Percentiles rank a stretch among this genome's conserved stretches.
phyloP scores from a whole-genome alignment of 2,797 vertebrate genomes.

The Cottoperca gobio region DNA sequence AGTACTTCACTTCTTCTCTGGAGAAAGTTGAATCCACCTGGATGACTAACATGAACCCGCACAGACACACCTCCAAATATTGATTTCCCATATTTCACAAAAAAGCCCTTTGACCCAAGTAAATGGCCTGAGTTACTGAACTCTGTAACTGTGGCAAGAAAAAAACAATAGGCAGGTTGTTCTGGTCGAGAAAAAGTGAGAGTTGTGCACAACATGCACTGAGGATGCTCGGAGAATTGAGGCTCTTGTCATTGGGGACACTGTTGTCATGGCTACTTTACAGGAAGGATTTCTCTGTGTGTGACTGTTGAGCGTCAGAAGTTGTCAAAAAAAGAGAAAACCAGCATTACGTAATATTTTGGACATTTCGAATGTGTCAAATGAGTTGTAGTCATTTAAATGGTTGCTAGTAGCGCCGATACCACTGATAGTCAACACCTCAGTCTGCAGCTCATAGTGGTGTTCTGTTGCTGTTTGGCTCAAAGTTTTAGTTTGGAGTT shows the following conservation, averaged over 20 bases:
- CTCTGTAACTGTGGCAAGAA: conserved; percentile 23
- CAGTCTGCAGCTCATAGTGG: neutral
- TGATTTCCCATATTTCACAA: conserved; percentile 49
- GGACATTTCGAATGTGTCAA: neutral
- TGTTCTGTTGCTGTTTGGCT: neutral
- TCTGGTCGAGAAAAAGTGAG: conserved; percentile 13
- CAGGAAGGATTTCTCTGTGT: conserved; percentile 12
- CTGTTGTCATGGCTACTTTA: conserved; percentile 25
- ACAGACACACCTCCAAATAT: conserved; percentile 44
- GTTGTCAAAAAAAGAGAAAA: neutral
- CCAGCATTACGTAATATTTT: neutral
- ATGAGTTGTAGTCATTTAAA: neutral
- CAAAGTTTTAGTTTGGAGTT: neutral
- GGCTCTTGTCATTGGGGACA: conserved; percentile 1
- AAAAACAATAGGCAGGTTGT: conserved; percentile 29
- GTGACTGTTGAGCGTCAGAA: neutral
- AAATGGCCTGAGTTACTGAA: conserved; percentile 21
- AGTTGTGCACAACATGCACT: conserved; percentile 2
- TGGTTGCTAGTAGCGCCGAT: neutral
- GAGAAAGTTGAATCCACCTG: conserved; percentile 14
- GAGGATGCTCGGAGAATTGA: conserved; percentile 18
- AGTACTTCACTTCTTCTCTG: conserved; percentile 4
- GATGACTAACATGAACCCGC: conserved; percentile 32
- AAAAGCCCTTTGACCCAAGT: conserved; percentile 32
- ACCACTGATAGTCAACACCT: neutral